Evolutionary conservation across 2,797 vertebrate genomes (phyloP).

Genomic region (Streptopelia turtur): DNA sequence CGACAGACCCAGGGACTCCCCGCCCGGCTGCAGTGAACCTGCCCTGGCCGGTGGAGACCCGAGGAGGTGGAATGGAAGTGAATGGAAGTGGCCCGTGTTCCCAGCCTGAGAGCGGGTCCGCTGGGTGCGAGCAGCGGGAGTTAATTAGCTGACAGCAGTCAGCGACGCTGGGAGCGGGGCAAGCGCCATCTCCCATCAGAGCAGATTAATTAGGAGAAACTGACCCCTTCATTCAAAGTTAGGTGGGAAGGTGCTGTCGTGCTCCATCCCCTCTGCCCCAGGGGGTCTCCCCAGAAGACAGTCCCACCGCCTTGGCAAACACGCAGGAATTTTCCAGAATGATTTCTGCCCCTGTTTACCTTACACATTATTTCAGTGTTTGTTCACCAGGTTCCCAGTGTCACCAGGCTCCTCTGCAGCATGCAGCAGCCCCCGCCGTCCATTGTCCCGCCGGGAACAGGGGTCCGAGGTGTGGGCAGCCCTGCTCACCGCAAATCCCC

Average conservation of each 20-base stretch:
- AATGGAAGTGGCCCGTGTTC: neutral
- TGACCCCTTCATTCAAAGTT: neutral
- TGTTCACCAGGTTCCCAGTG: conserved; percentile 11
- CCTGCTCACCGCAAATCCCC: neutral
- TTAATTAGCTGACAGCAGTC: neutral
- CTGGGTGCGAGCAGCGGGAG: neutral
- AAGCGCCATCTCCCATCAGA: neutral
- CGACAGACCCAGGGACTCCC: neutral
- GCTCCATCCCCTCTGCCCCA: neutral
- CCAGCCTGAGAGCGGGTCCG: conserved; percentile 20
- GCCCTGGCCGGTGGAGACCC: neutral
- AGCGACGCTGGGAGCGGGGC: neutral
- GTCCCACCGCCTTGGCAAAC: conserved; percentile 25
- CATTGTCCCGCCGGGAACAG: rapidly evolving
- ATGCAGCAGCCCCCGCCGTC: neutral
- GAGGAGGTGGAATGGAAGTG: neutral
- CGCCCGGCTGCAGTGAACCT: rapidly evolving
- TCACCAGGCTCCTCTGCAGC: neutral
- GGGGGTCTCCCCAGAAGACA: conserved; percentile 2
- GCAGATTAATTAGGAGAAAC: neutral
- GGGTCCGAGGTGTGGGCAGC: neutral
- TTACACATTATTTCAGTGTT: conserved; percentile 49
- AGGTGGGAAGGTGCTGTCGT: neutral
- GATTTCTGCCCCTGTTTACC: conserved; percentile 61
- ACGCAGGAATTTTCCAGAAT: conserved; percentile 65